Conservation (phyloP, 2,113 vertebrate genomes). For the Kryptolebias marmoratus region DNA sequence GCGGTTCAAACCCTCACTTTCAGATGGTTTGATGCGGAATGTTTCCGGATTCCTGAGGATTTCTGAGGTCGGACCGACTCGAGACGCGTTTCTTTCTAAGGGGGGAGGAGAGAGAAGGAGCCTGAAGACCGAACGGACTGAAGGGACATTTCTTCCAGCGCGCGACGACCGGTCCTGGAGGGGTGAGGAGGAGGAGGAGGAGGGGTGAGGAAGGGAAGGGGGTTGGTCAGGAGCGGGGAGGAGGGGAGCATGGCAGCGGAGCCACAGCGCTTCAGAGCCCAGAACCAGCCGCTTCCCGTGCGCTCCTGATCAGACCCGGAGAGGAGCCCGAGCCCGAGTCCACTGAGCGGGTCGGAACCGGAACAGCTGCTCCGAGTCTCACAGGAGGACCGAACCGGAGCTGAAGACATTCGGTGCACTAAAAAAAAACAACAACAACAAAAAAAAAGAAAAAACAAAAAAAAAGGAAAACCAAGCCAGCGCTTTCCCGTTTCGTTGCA, state of each 20-base stretch:
- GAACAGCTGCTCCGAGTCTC: slow-evolving; percentile 17
- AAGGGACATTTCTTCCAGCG: slow-evolving; percentile 52
- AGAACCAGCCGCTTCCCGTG: slow-evolving; percentile 27
- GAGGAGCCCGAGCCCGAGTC: neutral
- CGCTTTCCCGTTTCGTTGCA: neutral
- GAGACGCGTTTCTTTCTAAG: too few relatives aligned
- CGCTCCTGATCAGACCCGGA: slow-evolving; percentile 1
- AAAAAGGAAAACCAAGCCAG: neutral
- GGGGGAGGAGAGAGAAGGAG: too few relatives aligned
- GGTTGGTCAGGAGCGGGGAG: slow-evolving; percentile 6
- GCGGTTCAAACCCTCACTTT: too few relatives aligned
- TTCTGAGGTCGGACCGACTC: neutral
- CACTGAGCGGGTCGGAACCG: slow-evolving; percentile 2
- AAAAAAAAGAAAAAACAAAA: too few relatives aligned
- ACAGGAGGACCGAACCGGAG: slow-evolving; percentile 4
- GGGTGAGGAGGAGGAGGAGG: slow-evolving; percentile 46
- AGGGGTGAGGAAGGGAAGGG: neutral
- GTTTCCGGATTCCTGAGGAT: too few relatives aligned
- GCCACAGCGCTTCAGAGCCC: slow-evolving; percentile 16
- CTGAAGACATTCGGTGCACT: slow-evolving; percentile 1
- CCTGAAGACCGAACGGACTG: neutral
- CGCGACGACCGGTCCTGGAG: slow-evolving; percentile 45
- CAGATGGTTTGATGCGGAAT: too few relatives aligned
- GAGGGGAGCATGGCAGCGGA: slow-evolving; percentile 66
- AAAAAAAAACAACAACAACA: neutral